Evolutionary conservation across 2,888 invertebrate genomes (phyloP), one percentile per base, ranked within the genome.

Genomic region (Keiferia lycopersicella): DNA sequence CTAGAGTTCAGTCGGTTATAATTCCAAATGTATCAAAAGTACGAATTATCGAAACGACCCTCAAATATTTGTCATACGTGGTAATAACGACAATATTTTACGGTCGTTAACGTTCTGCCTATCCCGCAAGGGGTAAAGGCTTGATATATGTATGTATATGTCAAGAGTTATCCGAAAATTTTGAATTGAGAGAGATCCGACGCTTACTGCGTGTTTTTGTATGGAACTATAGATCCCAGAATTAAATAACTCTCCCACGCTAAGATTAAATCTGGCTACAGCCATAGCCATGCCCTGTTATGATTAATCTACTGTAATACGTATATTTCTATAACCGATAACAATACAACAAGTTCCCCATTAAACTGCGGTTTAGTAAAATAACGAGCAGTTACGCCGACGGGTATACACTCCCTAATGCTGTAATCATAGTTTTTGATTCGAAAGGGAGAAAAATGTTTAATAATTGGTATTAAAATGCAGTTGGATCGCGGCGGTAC

Each of bases 341-440:
- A 61, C 61, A 60, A 50, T 26, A 30, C 62, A 51, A 20, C 16
- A 48, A 38, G 12, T 26, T 62, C 51, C 53, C 62, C 51, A 39
- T 20, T 62, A 53, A 61, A 50, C 26, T 2, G 34, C 50, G 39
- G 73, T 71, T 77, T 76, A 74, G 69, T 72, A 64, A 73, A 78
- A 79, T 77, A 77, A 79, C 79, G 80, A 80, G 71, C 71, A 69
- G 67, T 67, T 64, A 67, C 67, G 65, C 66, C 66, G 64, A 58
- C 69, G 65, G 72, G 73, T 69, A 68, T 69, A 59, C 70, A 67
- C 75, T 72, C 82, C 82, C 79, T 76, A 71, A 72, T 70, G 68
- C 68, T 69, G 69, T 81, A 84, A 84, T 85, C 78, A 85, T 74
- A 81, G 74, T 68, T 69, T 78, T 77, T 72, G 64, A 69, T 75